Percentiles rank a stretch among this genome's conserved stretches.
Conservation (phyloP, 2,797 vertebrate genomes). For the Pseudomugil gertrudae region DNA sequence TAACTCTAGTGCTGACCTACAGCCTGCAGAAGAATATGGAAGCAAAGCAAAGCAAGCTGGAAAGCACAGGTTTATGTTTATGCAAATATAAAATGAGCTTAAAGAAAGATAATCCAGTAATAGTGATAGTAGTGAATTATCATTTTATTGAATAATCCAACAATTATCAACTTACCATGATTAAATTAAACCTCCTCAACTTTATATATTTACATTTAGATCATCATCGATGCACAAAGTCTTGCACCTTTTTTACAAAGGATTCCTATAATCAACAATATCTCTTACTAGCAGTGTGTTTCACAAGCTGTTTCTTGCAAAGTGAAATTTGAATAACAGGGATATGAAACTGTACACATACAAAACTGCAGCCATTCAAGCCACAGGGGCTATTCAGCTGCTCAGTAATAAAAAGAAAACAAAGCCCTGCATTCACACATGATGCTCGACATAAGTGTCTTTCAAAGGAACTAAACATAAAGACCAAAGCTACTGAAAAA, state of each 20-base stretch:
- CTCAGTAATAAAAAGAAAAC: neutral
- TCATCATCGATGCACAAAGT: neutral
- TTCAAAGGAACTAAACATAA: neutral
- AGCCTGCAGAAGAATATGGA: neutral
- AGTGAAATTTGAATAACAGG: neutral
- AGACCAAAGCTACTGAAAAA: constrained; percentile 1
- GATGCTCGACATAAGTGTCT: neutral
- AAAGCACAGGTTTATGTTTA: neutral
- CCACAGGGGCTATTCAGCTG: neutral
- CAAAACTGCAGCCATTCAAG: neutral
- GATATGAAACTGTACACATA: neutral
- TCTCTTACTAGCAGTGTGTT: neutral
- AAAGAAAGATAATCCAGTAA: too few relatives aligned
- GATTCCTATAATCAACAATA: neutral
- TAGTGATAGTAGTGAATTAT: too few relatives aligned
- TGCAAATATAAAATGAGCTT: neutral
- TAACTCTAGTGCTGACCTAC: constrained; percentile 7
- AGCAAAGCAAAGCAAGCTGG: neutral
- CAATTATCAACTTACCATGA: neutral
- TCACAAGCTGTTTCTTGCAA: neutral
- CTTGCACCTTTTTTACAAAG: neutral
- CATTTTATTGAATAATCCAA: too few relatives aligned
- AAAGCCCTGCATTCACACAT: neutral
- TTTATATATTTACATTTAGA: neutral
- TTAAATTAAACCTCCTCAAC: neutral